Evolutionary conservation across 1,140 invertebrate genomes (phyloP).

Genomic region (Pseudomyrmex cubaensis): DNA sequence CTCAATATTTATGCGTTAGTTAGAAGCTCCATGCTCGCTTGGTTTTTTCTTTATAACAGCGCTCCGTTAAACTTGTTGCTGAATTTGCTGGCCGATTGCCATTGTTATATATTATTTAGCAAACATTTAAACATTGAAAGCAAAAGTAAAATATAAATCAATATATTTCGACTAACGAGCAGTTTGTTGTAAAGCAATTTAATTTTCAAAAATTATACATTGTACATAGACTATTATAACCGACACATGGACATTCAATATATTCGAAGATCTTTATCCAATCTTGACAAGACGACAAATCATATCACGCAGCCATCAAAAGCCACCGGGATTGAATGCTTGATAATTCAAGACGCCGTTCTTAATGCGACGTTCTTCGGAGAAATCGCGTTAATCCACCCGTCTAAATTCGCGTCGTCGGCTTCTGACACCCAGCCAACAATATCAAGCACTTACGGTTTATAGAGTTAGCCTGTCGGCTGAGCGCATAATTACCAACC

Average conservation of each 20-base stretch:
- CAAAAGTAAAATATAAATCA: conserved; percentile 33
- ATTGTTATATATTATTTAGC: conserved; percentile 45
- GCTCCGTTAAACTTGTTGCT: conserved; percentile 64
- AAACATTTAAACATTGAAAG: conserved; percentile 13
- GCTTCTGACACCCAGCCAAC: conserved; percentile 45
- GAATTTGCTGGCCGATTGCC: conserved; percentile 20
- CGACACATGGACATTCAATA: background rate
- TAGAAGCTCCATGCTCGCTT: conserved; percentile 51
- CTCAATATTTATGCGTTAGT: conserved; percentile 66
- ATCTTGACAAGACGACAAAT: background rate
- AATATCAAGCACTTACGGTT: conserved; percentile 65
- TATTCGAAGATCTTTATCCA: conserved; percentile 5
- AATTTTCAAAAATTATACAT: no score
- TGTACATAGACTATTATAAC: background rate
- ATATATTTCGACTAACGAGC: background rate
- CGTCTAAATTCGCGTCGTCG: conserved; percentile 41
- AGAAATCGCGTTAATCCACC: conserved; percentile 46
- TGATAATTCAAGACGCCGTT: conserved; percentile 3
- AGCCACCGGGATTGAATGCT: background rate
- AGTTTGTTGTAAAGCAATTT: background rate
- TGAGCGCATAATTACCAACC: conserved; percentile 69
- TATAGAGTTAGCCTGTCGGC: conserved; percentile 61
- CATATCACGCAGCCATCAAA: background rate
- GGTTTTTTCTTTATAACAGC: conserved; percentile 43
- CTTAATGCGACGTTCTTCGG: conserved; percentile 7